phyloP scores from a whole-genome alignment of 35 echinoderm and acorn worm species.

The Hemicentrotus pulcherrimus region DNA sequence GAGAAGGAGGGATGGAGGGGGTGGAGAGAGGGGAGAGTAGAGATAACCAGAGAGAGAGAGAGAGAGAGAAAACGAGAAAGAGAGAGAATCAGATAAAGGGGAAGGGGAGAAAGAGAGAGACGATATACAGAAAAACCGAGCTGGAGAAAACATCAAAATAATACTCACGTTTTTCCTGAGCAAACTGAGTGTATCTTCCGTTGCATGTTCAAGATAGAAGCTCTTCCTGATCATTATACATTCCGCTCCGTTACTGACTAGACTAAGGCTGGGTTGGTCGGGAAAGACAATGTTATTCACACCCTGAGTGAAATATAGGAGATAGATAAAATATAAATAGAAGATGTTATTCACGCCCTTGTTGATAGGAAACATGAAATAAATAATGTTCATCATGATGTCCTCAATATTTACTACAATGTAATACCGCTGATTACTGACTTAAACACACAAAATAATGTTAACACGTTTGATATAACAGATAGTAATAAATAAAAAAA shows the following conservation, averaged over 20 bases:
- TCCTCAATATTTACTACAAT: too few species aligned
- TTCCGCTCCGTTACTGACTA: conserved; percentile 84
- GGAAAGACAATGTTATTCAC: conserved; percentile 66
- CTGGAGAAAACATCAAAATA: too few species aligned
- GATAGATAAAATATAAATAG: background rate
- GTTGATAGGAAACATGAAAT: too few species aligned
- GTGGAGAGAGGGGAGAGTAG: background rate
- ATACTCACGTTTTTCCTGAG: conserved; percentile 71
- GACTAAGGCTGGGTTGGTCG: conserved; percentile 76
- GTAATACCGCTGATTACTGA: too few species aligned
- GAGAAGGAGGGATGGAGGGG: background rate
- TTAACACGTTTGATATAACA: too few species aligned
- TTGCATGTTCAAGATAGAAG: conserved; percentile 79
- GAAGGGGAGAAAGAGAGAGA: too few species aligned
- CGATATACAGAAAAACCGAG: too few species aligned
- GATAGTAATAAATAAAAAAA: too few species aligned
- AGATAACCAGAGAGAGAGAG: background rate
- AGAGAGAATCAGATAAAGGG: background rate
- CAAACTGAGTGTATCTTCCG: conserved; percentile 61
- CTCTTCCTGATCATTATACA: conserved; percentile 83
- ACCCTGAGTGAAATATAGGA: conserved; percentile 47
- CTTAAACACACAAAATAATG: too few species aligned
- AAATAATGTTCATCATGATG: too few species aligned
- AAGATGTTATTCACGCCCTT: too few species aligned
- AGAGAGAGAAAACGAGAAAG: background rate